These are phyloP conservation scores for Megaceryle alcyon DNA, from an alignment of 2,797 vertebrate species.

Conservation along the genomic window DNA sequence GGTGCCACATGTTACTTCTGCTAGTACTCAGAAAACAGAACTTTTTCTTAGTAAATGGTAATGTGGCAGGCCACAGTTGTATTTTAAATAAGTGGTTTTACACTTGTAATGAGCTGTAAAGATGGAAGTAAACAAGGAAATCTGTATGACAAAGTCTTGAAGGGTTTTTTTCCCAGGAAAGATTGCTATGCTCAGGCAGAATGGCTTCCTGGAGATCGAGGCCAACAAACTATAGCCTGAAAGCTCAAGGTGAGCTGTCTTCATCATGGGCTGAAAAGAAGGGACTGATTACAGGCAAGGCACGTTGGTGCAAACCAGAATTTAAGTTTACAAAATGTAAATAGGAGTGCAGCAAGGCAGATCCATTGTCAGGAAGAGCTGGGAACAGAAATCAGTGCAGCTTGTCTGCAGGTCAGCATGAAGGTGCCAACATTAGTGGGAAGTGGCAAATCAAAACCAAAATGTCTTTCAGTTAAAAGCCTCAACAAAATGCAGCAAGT, in stretches of 20 bases:
- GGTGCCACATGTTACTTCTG: neutral
- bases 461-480: neutral
- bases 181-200: neutral
- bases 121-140: neutral
- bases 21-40: neutral
- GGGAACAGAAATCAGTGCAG: neutral
- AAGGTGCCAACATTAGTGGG: neutral
- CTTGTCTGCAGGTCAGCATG: neutral
- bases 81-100: neutral
- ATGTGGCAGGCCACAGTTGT: neutral
- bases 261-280: neutral
- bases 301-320: neutral
- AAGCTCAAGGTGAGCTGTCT: neutral
- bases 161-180: neutral
- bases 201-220: neutral
- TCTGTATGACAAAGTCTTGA: neutral
- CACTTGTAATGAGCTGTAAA: neutral
- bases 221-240: neutral
- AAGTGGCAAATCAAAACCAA: slow-evolving; percentile 11
- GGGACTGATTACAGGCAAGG: neutral
- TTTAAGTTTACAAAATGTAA: neutral
- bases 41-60: neutral
- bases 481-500: neutral
- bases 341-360: neutral
- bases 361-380: neutral